Base-by-base conservation (phyloP, 2,797 vertebrate genomes). In the Bovichtus diacanthus region DNA sequence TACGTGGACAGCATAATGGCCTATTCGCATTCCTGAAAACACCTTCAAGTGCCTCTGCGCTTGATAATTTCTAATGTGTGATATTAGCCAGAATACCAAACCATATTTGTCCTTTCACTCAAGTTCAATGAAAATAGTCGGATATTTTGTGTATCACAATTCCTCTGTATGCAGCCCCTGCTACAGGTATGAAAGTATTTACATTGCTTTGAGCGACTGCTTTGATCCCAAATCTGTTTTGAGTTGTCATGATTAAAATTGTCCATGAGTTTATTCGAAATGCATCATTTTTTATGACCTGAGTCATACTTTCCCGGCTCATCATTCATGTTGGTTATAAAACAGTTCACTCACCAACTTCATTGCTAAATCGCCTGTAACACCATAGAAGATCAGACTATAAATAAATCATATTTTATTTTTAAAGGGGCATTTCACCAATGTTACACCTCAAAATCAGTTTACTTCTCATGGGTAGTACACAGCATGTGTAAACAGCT, bases 1-100 rank as follows among this genome's bases (percentile, higher is more conserved):
- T 65, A 71, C 53, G 38, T 82, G 70, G 78, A 85, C 67, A 62
- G 80, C 73, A 82, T 79, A 80, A 76, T 60, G 56, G 55, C 36
- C 38, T 50, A 71, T 74, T 83, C 58, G 60, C 79, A 74, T 76
- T 78, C 39, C 47, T 69, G 66, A 43, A 84, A 72, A 81, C 63
- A 86, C 78, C 75, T 77, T 36, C 5, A 34, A 74, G 31, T 54
- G 66, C 47, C 27, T 80, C 47, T 25, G 15, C 43, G 71, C 47
- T 9, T 23, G 6, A n/a, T 68, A 25, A 75, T 86, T 73, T 68
- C 49, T 13, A 43, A 76, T 39, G 43, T 41, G 29, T 51, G 68
- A 58, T 73, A 41, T 81, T 71, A 68, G 23, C 61, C 29, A 18
- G 19, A 67, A 68, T 54, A 58, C n/a, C 29, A 56, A 36, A 67